Conservation (phyloP, 2,113 vertebrate species). For the Sigmodon hispidus region DNA sequence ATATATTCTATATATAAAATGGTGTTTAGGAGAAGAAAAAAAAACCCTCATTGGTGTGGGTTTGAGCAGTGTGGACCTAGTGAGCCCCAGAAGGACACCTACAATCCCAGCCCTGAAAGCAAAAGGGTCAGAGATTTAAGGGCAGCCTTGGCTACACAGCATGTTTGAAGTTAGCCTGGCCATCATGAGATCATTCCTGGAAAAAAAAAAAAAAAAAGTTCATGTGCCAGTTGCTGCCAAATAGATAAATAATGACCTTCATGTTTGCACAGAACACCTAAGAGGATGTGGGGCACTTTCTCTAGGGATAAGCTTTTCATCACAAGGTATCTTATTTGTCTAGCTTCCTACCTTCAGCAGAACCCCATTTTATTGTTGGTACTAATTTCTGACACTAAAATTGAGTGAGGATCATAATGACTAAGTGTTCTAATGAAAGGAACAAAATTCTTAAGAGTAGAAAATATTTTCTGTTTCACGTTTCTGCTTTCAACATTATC, state of each 20-base stretch:
- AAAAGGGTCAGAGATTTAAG: not conserved
- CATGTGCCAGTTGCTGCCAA: not conserved
- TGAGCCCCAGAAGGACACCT: not conserved
- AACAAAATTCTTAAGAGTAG: not conserved
- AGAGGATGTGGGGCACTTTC: not conserved
- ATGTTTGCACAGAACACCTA: not conserved
- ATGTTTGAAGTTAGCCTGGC: not conserved
- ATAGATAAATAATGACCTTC: not conserved
- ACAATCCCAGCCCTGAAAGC: not conserved
- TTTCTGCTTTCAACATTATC: not conserved
- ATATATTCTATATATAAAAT: not conserved
- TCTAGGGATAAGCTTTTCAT: not conserved
- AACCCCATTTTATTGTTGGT: not conserved
- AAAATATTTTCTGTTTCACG: not conserved
- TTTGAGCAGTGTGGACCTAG: not conserved
- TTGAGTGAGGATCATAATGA: not conserved
- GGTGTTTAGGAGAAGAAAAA: not conserved
- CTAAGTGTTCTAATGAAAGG: not conserved
- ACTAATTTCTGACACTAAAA: slow-evolving; percentile 2
- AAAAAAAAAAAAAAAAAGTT: not conserved
- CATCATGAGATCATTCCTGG: not conserved
- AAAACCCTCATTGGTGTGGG: not conserved
- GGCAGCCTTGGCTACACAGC: not conserved
- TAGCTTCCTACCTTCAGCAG: not conserved
- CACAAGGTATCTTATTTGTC: not conserved